Conservation (phyloP, 2,113 vertebrate species). For the Acrocephalus kingi region DNA sequence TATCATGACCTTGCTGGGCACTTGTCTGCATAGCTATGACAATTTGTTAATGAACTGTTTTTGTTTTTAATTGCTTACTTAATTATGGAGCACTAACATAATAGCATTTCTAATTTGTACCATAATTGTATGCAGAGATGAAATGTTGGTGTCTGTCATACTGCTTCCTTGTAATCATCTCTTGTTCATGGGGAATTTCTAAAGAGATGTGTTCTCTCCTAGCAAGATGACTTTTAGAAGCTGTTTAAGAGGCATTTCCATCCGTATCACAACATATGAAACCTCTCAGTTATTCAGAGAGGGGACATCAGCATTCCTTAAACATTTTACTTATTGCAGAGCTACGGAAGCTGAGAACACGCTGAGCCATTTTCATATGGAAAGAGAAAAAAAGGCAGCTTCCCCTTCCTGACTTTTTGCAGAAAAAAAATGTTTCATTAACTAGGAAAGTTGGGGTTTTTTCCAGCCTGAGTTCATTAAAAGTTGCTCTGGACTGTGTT, state of each 20-base stretch:
- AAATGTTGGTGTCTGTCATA: conserved; percentile 79
- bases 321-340: conserved; percentile 8
- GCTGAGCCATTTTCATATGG: background rate
- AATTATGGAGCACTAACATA: conserved; percentile 81
- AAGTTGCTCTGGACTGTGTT: conserved; percentile 35
- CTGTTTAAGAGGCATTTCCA: conserved; percentile 60
- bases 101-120: conserved; percentile 82
- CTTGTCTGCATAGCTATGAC: conserved; percentile 75
- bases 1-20: conserved; percentile 76
- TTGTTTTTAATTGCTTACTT: conserved; percentile 87
- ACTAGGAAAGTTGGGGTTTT: background rate
- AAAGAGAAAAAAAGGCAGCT: conserved; percentile 12
- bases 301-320: conserved; percentile 13
- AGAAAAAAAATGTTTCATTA: background rate
- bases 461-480: conserved; percentile 15
- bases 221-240: conserved; percentile 65
- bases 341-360: background rate
- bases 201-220: conserved; percentile 72
- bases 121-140: conserved; percentile 84
- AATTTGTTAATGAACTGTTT: conserved; percentile 84
- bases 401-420: background rate
- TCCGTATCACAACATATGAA: conserved; percentile 21
- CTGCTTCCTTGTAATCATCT: conserved; percentile 76
- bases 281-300: conserved; percentile 29
- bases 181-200: conserved; percentile 77